Percentiles rank a stretch among this genome's conserved stretches.
Conservation (phyloP, 2,113 vertebrate genomes). For the Rostratula benghalensis region DNA sequence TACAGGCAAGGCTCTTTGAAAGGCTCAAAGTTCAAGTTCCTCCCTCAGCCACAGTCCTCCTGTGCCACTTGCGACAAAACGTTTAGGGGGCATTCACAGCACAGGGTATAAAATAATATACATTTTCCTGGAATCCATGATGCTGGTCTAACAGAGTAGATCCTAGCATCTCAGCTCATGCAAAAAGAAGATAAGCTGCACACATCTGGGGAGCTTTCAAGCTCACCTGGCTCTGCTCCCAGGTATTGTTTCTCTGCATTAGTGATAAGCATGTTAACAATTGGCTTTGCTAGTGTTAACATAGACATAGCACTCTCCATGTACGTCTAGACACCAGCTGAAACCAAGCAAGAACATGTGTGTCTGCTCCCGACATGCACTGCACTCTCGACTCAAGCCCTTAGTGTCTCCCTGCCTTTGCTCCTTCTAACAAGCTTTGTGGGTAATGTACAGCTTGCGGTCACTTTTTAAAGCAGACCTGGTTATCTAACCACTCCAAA, state of each 20-base stretch:
- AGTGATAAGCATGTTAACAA: neutral
- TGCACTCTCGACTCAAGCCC: neutral
- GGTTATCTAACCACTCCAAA: neutral
- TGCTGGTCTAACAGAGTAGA: neutral
- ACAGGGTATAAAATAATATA: neutral
- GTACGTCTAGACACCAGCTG: neutral
- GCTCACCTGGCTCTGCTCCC: neutral
- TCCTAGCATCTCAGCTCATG: neutral
- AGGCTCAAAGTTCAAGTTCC: neutral
- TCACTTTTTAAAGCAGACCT: neutral
- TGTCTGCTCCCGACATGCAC: neutral
- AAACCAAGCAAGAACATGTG: neutral
- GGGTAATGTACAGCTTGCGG: neutral
- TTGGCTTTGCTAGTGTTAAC: neutral
- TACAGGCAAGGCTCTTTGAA: neutral
- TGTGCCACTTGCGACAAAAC: neutral
- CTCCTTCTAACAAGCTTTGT: neutral
- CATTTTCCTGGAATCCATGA: accelerated
- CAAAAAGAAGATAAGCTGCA: neutral
- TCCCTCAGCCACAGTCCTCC: neutral
- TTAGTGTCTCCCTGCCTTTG: neutral
- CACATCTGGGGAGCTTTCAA: neutral
- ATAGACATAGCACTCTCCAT: neutral
- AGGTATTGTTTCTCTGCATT: neutral
- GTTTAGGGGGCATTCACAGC: neutral